Evolutionary conservation across 2,888 invertebrate genomes (phyloP).

Genomic region (Drosophila niveifrons): DNA sequence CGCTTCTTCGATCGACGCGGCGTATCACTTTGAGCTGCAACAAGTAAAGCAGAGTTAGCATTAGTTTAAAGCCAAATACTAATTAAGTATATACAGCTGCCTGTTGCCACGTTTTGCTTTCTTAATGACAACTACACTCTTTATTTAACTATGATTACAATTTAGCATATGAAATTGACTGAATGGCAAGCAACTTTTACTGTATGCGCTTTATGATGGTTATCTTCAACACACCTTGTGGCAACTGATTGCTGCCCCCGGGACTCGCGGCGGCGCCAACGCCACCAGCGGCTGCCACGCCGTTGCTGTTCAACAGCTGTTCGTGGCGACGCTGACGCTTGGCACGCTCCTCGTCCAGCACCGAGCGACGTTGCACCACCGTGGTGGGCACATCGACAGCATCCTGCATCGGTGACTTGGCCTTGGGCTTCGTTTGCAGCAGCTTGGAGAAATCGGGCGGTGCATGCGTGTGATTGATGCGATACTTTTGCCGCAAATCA

Average conservation of each 20-base stretch:
- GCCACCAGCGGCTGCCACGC: conserved; percentile 27
- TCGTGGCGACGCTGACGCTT: conserved; percentile 84
- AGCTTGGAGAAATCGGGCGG: conserved; percentile 84
- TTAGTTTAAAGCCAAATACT: background rate
- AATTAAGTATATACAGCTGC: background rate
- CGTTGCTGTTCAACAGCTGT: conserved; percentile 68
- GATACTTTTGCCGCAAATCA: conserved; percentile 84
- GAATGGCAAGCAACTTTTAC: background rate
- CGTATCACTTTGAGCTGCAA: conserved; percentile 84
- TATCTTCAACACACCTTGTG: conserved; percentile 69
- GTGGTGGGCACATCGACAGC: conserved; percentile 81
- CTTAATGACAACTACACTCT: background rate
- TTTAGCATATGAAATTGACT: background rate
- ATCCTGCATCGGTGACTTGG: conserved; percentile 84
- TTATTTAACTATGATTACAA: conserved; percentile 1
- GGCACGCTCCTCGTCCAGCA: conserved; percentile 84
- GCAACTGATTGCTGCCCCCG: conserved; percentile 48
- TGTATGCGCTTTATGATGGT: conserved; percentile 46
- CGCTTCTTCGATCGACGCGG: conserved; percentile 87
- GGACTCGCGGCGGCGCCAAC: conserved; percentile 36
- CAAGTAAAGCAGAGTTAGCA: background rate
- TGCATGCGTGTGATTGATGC: conserved; percentile 81
- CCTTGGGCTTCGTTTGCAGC: conserved; percentile 82
- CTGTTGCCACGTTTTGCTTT: background rate
- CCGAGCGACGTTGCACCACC: conserved; percentile 81